Evolutionary conservation across 2,113 vertebrate genomes (phyloP), one percentile per base, ranked within the genome.

Genomic region (Odontophorus gujanensis): DNA sequence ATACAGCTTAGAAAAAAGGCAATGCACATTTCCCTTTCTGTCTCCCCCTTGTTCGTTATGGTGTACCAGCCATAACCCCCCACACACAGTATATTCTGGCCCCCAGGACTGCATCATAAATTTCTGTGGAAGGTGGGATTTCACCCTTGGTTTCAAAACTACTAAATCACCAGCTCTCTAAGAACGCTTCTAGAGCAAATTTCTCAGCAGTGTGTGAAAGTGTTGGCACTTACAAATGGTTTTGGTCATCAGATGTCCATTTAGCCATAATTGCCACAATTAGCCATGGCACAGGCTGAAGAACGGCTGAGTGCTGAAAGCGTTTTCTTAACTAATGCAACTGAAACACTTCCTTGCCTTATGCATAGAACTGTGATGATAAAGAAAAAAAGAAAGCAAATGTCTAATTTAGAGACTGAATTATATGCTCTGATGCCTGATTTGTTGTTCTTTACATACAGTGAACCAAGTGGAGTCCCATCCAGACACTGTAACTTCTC

Each of bases 381-480:
- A 57, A 82, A 62, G 73, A 26, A 26, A 25, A 50, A 50, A 50
- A 57, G 18, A 34, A 81, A 36, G 40, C 63, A 6, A 68, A 72
- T 61, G 69, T 74, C 40, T 48, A 30, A 69, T 86, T 40, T 47
- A 22, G 78, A 81, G 66, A 75, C 67, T 79, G 83, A 53, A 81
- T 50, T 79, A 53, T 87, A 89, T 94, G 59, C 87, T 78, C 74
- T 69, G 63, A 63, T 43, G 66, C 78, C 81, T n/a, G 67, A 80
- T 69, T 92, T 79, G 75, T 73, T 92, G 51, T 47, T 53, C 88
- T 92, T 36, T 24, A 61, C 9, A 24, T 12, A 25, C 24, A 76
- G 59, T 32, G 50, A 95, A 7, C 8, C 78, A 92, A 86, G 34
- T 83, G 80, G 40, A 81, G 74, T 59, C 55, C 74, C 28, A 55